A percentile compares a stretch with the other conserved stretches of the same genome.
phyloP scores from a whole-genome alignment of 1,140 invertebrate genomes.

The Magallana angulata region DNA sequence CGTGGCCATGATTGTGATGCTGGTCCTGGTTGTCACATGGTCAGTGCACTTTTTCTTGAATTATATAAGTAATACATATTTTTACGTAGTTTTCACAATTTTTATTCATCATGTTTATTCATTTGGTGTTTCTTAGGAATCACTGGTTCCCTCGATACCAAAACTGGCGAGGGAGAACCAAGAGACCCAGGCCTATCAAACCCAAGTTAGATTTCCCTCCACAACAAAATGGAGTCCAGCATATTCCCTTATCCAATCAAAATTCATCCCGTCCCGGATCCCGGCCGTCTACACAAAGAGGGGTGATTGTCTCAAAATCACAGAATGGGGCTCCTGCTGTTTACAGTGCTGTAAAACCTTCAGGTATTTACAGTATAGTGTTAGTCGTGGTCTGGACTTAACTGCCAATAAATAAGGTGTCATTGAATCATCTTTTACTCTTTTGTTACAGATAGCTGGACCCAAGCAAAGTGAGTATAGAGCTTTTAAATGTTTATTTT shows the following conservation, averaged over 20 bases:
- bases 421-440: not conserved
- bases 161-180: not conserved
- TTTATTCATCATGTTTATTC: no score
- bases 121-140: not conserved
- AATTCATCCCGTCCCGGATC: not conserved
- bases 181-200: not conserved
- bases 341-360: not conserved
- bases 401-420: not conserved
- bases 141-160: conserved; percentile 10
- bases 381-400: not conserved
- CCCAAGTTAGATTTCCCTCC: not conserved
- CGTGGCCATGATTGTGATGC: not conserved
- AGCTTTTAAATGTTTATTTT: not conserved
- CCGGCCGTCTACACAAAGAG: conserved; percentile 1
- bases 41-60: not conserved
- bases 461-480: not conserved
- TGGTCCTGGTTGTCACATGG: conserved; percentile 1
- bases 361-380: not conserved
- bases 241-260: not conserved
- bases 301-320: not conserved
- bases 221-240: not conserved
- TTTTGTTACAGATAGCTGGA: conserved; percentile 4
- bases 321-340: not conserved
- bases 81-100: no score
- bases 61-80: no score